phyloP scores from a whole-genome alignment of 2,888 invertebrate species.

The Acleris emargana region DNA sequence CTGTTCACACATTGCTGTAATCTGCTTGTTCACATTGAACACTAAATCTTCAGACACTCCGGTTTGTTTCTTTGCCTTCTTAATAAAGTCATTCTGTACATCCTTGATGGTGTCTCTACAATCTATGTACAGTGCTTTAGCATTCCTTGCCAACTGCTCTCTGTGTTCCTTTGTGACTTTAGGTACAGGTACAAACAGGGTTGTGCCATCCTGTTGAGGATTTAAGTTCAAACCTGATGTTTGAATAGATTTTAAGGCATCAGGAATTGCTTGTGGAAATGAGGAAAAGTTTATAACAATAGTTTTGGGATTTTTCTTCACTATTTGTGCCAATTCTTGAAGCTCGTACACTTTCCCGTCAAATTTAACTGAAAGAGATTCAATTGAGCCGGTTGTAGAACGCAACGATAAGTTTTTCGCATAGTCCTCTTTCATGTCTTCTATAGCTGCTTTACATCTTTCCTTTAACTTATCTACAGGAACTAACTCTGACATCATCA shows the following conservation, averaged over 20 bases:
- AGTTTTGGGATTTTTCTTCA: conserved; percentile 93
- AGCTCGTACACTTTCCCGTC: conserved; percentile 92
- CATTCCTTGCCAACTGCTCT: conserved; percentile 94
- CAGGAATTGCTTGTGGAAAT: conserved; percentile 94
- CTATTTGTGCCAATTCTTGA: conserved; percentile 94
- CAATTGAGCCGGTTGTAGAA: conserved; percentile 91
- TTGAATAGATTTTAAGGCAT: conserved; percentile 89
- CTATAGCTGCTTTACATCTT: conserved; percentile 87
- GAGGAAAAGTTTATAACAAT: conserved; percentile 92
- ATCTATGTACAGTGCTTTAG: conserved; percentile 91
- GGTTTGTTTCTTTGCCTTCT: conserved; percentile 87
- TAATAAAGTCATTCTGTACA: conserved; percentile 88
- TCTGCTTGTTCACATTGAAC: conserved; percentile 87
- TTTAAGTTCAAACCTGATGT: conserved; percentile 95
- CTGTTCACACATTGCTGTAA: conserved; percentile 87
- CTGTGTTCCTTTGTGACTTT: conserved; percentile 97
- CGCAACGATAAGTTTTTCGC: conserved; percentile 91
- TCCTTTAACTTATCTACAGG: conserved; percentile 87
- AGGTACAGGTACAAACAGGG: conserved; percentile 93
- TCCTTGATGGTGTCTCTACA: conserved; percentile 90
- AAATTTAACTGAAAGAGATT: conserved; percentile 88
- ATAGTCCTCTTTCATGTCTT: conserved; percentile 90
- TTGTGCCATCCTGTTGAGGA: conserved; percentile 97
- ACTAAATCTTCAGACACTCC: conserved; percentile 88
- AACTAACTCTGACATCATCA: conserved; percentile 88